Evolutionary conservation across 2,888 invertebrate species (phyloP), one percentile per base, ranked within the genome.

Genomic region (Lasioglossum zephyrum): DNA sequence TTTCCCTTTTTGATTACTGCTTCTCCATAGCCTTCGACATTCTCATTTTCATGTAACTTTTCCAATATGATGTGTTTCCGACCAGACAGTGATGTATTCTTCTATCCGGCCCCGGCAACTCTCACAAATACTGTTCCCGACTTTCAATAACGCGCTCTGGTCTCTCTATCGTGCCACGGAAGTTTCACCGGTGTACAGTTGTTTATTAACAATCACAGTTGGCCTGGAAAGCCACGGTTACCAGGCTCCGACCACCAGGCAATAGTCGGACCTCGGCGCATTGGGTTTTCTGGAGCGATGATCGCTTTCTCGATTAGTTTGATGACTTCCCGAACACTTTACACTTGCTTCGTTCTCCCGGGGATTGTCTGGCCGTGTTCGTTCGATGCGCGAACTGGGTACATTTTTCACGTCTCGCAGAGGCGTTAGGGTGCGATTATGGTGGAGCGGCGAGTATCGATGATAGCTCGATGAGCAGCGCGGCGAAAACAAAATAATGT

Each of bases 21-120:
- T 18, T 77, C 18, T 49, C 63, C 49, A 18, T 69, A 13, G 26
- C 53, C 66, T 63, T 47, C 63, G 63, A 76, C 76, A 63, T 60
- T 76, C 76, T 66, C 63, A 69, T 77, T 77, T 69, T 77, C 77
- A 49, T 49, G 69, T 31, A 77, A 66, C 69, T 69, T 77, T 70
- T 77, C 77, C 49, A 69, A 66, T 77, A 66, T 53, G 77, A 77
- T 39, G 66, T 53, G 69, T 69, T 77, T 9, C 77, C 47, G 36
- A 63, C 47, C 47, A 39, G 69, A 69, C 69, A 49, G 41, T 77
- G 77, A 47, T 77, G 47, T 77, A 47, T 77, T n/a, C 66, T 76
- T 63, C 76, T 63, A 76, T 76, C 63, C 26, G 41, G 60, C 76
- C 60, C 76, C 60, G 31, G 76, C 76, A 63, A 76, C 76, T 31